These are phyloP conservation scores for Drosophila varians DNA, from an alignment of 1,140 invertebrate species.

Conservation along the genomic window DNA sequence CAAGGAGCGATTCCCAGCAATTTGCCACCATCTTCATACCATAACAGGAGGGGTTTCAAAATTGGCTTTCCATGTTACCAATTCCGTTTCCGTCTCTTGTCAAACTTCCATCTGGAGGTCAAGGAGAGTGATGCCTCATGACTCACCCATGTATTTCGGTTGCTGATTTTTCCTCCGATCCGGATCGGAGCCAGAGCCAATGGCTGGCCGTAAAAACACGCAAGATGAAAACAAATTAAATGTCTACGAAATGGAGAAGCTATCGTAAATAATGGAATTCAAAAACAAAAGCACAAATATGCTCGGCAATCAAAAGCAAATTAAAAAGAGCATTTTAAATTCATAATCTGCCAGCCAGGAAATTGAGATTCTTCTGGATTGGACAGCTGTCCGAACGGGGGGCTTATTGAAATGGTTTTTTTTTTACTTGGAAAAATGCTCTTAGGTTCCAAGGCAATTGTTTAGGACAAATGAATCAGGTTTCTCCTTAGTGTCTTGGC, in stretches of 20 bases:
- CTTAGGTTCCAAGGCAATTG: background rate
- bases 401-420: slow-evolving; percentile 29
- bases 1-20: slow-evolving; percentile 6
- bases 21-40: slow-evolving; percentile 11
- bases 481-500: slow-evolving; percentile 7
- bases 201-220: slow-evolving; percentile 28
- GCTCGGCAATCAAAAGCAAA: slow-evolving; percentile 62
- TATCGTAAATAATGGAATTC: slow-evolving; percentile 47
- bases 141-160: slow-evolving; percentile 58
- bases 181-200: background rate
- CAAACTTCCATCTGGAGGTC: slow-evolving; percentile 35
- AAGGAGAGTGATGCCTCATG: background rate
- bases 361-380: slow-evolving; percentile 36
- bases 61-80: slow-evolving; percentile 40
- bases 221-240: slow-evolving; percentile 58
- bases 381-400: slow-evolving; percentile 11
- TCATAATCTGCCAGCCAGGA: slow-evolving; percentile 54
- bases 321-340: slow-evolving; percentile 63
- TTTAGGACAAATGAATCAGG: slow-evolving; percentile 27
- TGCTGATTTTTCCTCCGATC: slow-evolving; percentile 25
- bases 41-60: slow-evolving; percentile 8
- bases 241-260: slow-evolving; percentile 39
- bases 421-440: slow-evolving; percentile 29
- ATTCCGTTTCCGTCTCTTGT: slow-evolving; percentile 50
- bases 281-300: slow-evolving; percentile 50